Evolutionary conservation across 2,797 vertebrate species (phyloP).

Genomic region (Poeciliopsis infans): DNA sequence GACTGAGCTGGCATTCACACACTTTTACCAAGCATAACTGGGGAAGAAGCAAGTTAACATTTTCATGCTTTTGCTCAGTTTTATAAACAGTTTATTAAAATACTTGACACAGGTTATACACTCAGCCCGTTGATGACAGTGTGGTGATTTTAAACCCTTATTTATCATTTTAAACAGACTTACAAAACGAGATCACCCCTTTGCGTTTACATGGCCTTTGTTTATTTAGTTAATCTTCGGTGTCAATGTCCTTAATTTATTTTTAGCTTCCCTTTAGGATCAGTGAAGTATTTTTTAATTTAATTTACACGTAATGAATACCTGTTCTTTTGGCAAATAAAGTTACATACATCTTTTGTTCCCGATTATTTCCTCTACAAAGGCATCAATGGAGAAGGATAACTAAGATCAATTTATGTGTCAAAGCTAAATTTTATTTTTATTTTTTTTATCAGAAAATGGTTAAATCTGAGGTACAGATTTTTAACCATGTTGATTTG

Average conservation of each 20-base stretch:
- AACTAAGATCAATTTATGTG: background rate
- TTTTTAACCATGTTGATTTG: background rate
- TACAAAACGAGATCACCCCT: background rate
- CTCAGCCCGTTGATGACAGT: background rate
- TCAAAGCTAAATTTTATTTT: background rate
- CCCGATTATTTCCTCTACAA: background rate
- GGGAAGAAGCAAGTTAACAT: background rate
- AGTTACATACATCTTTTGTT: background rate
- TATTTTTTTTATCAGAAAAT: background rate
- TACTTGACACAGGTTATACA: background rate
- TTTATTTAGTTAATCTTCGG: background rate
- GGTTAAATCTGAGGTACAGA: background rate
- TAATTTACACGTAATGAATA: conserved; percentile 3
- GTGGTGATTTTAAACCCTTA: background rate
- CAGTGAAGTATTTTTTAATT: no score
- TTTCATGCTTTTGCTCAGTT: background rate
- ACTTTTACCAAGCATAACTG: conserved; percentile 13
- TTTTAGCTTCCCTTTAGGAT: background rate
- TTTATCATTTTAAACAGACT: background rate
- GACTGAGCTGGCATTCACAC: conserved; percentile 17
- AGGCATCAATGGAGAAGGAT: background rate
- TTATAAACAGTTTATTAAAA: background rate
- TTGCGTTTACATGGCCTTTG: background rate
- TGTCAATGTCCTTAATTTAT: background rate
- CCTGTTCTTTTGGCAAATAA: background rate